Evolutionary conservation across 2,888 invertebrate genomes (phyloP), one percentile per base, ranked within the genome.

Genomic region (Nemurella pictetii): DNA sequence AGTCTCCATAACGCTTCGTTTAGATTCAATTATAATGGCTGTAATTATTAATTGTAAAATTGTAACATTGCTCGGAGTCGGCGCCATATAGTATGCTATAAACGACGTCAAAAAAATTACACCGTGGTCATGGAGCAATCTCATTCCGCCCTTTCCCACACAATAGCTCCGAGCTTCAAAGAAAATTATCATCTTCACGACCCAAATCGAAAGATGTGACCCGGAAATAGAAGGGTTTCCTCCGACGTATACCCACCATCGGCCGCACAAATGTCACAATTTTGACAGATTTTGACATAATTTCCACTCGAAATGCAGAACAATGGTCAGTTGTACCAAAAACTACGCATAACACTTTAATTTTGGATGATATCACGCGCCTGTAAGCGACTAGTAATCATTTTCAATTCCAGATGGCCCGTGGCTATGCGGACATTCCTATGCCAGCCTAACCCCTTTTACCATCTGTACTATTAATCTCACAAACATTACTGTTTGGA

Each of bases 151-250:
- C 78, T 84, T 80, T 55, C 72, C 80, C 32, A 55, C 29, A 78
- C 78, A 78, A 78, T 78, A 27, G 30, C 26, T 30, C 28, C 30
- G 28, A 30, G 12, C 28, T 27, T 30, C 80, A 32, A n/a, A 81
- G 55, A 82, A 82, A 82, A 55, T 55, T 82, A 26, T 55, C 82
- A 72, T 82, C 82, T 72, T 29, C 78, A 78, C 82, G 55, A 28
- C 82, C 36, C 82, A 82, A 82, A 36, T 82, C 82, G 55, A 82
- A 82, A 55, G 82, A 29, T 82, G 25, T 82, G 82, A 82, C 82
- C 82, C 82, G 82, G 82, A 82, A 82, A 29, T 82, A 72, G 72
- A 82, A 15, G 55, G 26, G 30, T 78, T 78, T 30, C 30, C 27
- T 9, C 28, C 55, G 1, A 28, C 81, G 5, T 27, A 5, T 15